Evolutionary conservation across 1,140 invertebrate species (phyloP).

Genomic region (Bombus huntii): DNA sequence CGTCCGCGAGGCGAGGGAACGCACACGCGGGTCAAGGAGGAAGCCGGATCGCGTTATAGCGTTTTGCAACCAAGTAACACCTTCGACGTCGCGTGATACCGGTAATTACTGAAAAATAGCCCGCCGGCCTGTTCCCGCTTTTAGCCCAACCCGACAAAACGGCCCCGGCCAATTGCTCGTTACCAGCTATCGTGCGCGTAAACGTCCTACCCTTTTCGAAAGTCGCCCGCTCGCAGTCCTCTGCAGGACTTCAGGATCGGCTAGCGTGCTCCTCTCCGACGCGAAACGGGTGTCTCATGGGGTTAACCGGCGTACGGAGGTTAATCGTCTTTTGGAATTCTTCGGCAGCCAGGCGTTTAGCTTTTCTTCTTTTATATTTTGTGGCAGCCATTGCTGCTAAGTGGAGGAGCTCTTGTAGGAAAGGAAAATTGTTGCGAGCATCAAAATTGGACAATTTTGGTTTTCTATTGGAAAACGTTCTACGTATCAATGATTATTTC

Average conservation of each 20-base stretch:
- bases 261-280: neutral
- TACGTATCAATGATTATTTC: no score
- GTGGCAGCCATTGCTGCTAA: no score
- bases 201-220: constrained; percentile 69
- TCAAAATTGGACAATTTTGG: no score
- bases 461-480: no score
- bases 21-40: constrained; percentile 35
- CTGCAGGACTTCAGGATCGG: neutral
- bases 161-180: constrained; percentile 72
- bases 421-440: no score
- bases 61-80: constrained; percentile 71
- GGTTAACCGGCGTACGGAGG: neutral
- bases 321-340: no score
- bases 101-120: constrained; percentile 81
- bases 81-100: constrained; percentile 80
- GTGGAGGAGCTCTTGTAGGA: no score
- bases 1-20: constrained; percentile 51
- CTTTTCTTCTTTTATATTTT: neutral
- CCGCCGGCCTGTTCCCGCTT: constrained; percentile 73
- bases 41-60: constrained; percentile 38
- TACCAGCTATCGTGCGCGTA: constrained; percentile 78
- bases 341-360: neutral
- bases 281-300: constrained; percentile 32
- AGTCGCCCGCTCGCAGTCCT: constrained; percentile 46
- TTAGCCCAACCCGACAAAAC: constrained; percentile 75